phyloP scores from a whole-genome alignment of 2,888 invertebrate species.

The Neoitamus cyanurus region DNA sequence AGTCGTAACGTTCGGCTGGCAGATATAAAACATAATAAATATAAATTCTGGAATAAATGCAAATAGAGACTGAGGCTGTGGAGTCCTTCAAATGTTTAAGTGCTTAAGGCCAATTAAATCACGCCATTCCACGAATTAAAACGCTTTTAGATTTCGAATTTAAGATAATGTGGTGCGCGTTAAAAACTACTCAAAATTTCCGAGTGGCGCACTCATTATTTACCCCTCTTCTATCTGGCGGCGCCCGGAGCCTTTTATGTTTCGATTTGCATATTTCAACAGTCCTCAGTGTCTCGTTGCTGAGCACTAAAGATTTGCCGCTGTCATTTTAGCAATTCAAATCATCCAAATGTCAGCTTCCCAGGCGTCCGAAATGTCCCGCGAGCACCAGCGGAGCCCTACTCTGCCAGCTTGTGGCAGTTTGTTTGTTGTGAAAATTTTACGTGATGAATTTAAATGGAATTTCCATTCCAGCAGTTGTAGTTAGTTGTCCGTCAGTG shows the following conservation, averaged over 20 bases:
- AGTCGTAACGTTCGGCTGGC: too few relatives aligned
- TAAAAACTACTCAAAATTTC: constrained; percentile 5
- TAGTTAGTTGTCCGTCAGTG: constrained; percentile 24
- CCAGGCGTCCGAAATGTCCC: not conserved
- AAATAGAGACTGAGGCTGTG: not conserved
- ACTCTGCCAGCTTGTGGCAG: constrained; percentile 11
- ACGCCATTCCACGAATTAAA: not conserved
- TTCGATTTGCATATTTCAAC: constrained; percentile 22
- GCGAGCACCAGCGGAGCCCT: not conserved
- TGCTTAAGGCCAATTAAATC: not conserved
- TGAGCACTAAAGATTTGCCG: constrained; percentile 14
- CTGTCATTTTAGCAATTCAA: constrained; percentile 35
- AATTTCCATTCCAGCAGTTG: not conserved
- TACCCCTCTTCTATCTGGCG: not conserved
- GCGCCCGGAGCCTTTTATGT: not conserved
- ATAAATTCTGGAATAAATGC: too few relatives aligned
- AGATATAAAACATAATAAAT: too few relatives aligned
- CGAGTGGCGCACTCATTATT: not conserved
- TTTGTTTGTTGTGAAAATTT: constrained; percentile 16
- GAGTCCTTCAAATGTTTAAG: not conserved
- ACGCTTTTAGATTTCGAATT: not conserved
- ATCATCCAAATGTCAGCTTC: constrained; percentile 17
- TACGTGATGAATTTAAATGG: constrained; percentile 25
- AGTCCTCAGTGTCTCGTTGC: not conserved
- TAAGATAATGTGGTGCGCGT: not conserved